Evolutionary conservation across 2,888 invertebrate species (phyloP).

Genomic region (Pandemis heparana): DNA sequence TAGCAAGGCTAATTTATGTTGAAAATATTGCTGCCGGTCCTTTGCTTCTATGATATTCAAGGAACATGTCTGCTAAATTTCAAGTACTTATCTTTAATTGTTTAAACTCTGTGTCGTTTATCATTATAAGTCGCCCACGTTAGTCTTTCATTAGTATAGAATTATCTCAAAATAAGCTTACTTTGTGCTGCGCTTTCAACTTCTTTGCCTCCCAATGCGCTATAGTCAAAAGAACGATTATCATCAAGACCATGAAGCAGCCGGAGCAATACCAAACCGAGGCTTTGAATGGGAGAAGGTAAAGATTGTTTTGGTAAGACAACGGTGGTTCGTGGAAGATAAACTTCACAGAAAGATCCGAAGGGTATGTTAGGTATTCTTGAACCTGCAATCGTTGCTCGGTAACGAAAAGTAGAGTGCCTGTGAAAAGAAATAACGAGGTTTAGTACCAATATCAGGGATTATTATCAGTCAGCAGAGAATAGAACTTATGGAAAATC

Average conservation of each 20-base stretch:
- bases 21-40: too few relatives aligned
- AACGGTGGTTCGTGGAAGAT: slow-evolving; percentile 88
- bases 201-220: slow-evolving; percentile 65
- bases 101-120: too few relatives aligned
- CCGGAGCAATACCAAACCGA: slow-evolving; percentile 86
- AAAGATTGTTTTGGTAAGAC: slow-evolving; percentile 88
- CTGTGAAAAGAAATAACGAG: slow-evolving; percentile 48
- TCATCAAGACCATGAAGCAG: slow-evolving; percentile 66
- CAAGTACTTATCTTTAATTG: too few relatives aligned
- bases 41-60: too few relatives aligned
- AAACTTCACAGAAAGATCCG: slow-evolving; percentile 74
- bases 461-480: too few relatives aligned
- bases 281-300: slow-evolving; percentile 86
- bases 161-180: too few relatives aligned
- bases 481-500: too few relatives aligned
- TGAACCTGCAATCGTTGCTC: slow-evolving; percentile 59
- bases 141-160: too few relatives aligned
- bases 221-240: slow-evolving; percentile 59
- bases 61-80: too few relatives aligned
- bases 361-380: slow-evolving; percentile 77
- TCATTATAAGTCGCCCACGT: too few relatives aligned
- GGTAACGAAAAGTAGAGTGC: slow-evolving; percentile 60
- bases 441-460: too few relatives aligned
- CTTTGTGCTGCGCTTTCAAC: background rate
- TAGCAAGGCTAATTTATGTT: too few relatives aligned